Base-by-base conservation (phyloP, 2,113 vertebrate species). In the Lates calcarifer region DNA sequence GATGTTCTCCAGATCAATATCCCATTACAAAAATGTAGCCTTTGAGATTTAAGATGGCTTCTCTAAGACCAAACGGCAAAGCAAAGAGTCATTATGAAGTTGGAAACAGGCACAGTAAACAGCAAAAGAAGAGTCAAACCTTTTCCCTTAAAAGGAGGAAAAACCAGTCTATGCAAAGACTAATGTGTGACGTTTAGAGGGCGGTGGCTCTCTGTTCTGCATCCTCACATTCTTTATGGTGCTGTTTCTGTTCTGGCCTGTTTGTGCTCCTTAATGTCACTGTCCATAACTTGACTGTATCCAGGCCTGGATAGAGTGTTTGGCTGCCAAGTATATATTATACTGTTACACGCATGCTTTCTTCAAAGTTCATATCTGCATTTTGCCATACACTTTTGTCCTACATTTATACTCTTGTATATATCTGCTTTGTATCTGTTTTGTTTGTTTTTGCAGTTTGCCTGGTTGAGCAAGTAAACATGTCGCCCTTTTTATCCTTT, bases 211-310 rank as follows among this genome's bases (percentile, higher is more conserved):
- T 75, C 60, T 83, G 74, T 55, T 74, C 49, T 17, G 41, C 68
- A 61, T 74, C 69, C 71, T 63, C 62, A 56, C 62, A 56, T 84
- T 79, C 65, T 57, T 81, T 56, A 55, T 57, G 68, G 29, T 57
- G 43, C 69, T 58, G 74, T 74, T 74, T 55, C 41, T 81, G 41
- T 64, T 75, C 60, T 66, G 70, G n/a, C 17, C 31, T 62, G 76
- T 74, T 69, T 78, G 53, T 75, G 64, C 70, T 69, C 10, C 17
- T 79, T 69, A 43, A 55, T 75, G 74, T 79, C 70, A 53, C 47
- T 63, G 45, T 63, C 29, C 72, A 41, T 57, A 67, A 56, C 45
- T 66, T 75, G 62, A 88, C 47, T 51, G 39, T 63, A 64, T 73
- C 65, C 79, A 88, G 86, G n/a, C 75, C 63, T 57, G 13, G 2